Evolutionary conservation across 2,797 vertebrate genomes (phyloP).

Genomic region (Meriones psammophilus): DNA sequence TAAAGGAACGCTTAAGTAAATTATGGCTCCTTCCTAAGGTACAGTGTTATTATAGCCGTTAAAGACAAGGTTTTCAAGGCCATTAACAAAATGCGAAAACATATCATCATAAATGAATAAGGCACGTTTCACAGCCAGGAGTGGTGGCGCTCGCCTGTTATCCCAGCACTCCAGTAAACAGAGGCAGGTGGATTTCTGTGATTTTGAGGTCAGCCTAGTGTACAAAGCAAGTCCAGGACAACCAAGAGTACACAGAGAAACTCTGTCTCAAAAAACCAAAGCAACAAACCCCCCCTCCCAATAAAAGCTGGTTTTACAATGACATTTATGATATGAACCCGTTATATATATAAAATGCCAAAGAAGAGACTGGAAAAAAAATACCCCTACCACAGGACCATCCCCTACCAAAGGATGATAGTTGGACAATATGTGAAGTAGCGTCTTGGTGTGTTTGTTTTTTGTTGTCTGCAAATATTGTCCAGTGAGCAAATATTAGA

Average conservation of each 20-base stretch:
- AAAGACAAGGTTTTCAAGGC: conserved; percentile 58
- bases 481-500: background rate
- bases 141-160: no score
- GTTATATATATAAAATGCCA: background rate
- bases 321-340: conserved; percentile 23
- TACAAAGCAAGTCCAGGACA: no score
- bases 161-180: no score
- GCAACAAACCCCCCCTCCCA: no score
- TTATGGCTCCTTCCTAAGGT: conserved; percentile 52
- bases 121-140: background rate
- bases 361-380: conserved; percentile 19
- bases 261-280: no score
- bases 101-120: conserved; percentile 64
- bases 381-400: no score
- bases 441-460: background rate
- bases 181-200: no score
- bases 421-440: background rate
- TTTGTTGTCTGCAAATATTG: background rate
- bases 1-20: conserved; percentile 65
- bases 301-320: background rate
- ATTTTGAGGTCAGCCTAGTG: no score
- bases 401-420: background rate
- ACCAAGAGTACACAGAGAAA: no score
- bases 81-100: conserved; percentile 53
- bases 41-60: conserved; percentile 47